Conservation (phyloP, 2,113 vertebrate species). For the Phyllostomus discolor region DNA sequence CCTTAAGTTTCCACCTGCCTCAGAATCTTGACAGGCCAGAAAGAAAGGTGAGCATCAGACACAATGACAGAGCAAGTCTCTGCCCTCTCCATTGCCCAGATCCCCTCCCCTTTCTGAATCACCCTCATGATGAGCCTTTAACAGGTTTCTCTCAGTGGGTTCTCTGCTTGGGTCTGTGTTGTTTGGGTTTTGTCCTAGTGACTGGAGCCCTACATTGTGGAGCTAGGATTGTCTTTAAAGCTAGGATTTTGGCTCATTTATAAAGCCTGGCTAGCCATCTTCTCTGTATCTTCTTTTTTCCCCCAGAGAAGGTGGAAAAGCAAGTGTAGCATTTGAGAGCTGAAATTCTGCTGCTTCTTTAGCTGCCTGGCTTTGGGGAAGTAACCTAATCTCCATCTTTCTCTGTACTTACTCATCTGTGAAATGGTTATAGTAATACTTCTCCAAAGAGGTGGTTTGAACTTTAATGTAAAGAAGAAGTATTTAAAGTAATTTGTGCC, state of each 20-base stretch:
- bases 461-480: background rate
- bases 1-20: background rate
- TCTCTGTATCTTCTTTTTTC: background rate
- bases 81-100: fast-evolving
- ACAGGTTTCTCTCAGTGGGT: background rate
- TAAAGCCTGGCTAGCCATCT: background rate
- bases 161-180: background rate
- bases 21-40: background rate
- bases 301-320: background rate
- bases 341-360: no score
- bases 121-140: background rate
- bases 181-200: background rate
- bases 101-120: background rate
- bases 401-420: background rate
- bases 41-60: background rate
- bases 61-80: background rate
- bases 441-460: background rate
- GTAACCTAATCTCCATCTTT: background rate
- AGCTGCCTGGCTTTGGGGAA: background rate
- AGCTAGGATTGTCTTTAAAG: background rate
- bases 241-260: background rate
- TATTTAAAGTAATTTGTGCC: background rate
- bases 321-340: background rate
- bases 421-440: background rate
- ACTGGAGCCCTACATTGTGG: background rate